Base-by-base conservation (phyloP, 2,113 vertebrate genomes). In the Cheilinus undulatus region DNA sequence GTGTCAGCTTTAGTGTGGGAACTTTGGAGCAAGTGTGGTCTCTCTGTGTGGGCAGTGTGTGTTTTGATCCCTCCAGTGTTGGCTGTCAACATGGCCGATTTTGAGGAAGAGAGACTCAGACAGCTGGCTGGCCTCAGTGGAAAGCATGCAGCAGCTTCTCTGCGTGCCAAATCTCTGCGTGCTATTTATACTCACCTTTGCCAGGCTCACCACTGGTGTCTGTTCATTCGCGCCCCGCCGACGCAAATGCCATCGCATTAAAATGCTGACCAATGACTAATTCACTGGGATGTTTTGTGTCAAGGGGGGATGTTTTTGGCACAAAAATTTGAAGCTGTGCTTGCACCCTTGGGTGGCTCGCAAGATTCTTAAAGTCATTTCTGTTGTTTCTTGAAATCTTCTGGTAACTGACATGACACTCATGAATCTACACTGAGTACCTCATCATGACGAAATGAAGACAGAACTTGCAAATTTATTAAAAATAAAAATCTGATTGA, bases 101-200 rank as follows among this genome's bases (percentile, higher is more conserved):
- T 62, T 57, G 76, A 80, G 75, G 22, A 34, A 87, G 89, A 91
- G 68, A 52, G 73, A 88, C 78, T 74, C 12, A 36, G 88, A 93
- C 92, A 93, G 92, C 92, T 93, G 89, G 67, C 34, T 26, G 48
- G 50, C 36, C 34, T 36, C 69, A 32, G 79, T 85, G 80, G 80
- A 83, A 87, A 50, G 82, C 79, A 88, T 76, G 85, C 63, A 19
- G 69, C 77, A 4, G 40, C 66, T 54, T 32, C 66, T 20, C 52
- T 20, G 69, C 30, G 53, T 52, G 73, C 80, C 80, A 83, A 54
- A 84, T 60, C 84, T 61, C 70, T 34, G 32, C 46, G 1, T 58
- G 78, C 88, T 91, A 90, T 92, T 92, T 84, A 88, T 90, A 91
- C 57, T 40, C 75, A 3, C 73, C 69, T 49, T 51, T 30, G 46